Base-by-base conservation (phyloP, 1,140 invertebrate species). In the Micrasema minimum region DNA sequence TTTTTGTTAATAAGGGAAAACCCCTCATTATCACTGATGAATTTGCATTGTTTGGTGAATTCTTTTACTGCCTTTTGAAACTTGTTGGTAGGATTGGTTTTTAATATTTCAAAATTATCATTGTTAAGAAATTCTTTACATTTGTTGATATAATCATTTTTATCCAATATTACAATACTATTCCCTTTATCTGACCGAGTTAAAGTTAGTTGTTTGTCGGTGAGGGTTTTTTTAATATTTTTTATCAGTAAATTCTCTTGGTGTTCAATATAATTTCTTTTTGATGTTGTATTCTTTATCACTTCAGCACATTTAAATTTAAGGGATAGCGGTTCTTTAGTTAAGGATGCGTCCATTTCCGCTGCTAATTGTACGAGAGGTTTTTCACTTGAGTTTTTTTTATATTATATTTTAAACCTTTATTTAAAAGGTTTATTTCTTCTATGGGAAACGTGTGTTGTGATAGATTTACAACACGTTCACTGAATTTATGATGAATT, bases 81-180 rank as follows among this genome's bases (percentile, higher is more conserved):
- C 14, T 43, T 43, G 10, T 11, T 16, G 14, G 41, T 43, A n/a
- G 41, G 41, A 16, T 43, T 43, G 10, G 41, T 43, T 43, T 43
- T 43, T n/a, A 43, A 43, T n/a, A 43, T 43, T 43, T 43, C 11
- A 16, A 43, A 43, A 16, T 43, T 16, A 43, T 43, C 41, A 43
- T 43, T 43, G 14, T 43, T 43, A 43, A 43, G 41, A 43, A 43
- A 43, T 43, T 43, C 41, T 11, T 43, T 43, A 43, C 41, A 43
- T 43, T 43, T 43, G 14, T 43, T 12, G 10, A 43, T n/a, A 43
- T 43, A 43, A 43, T 43, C 10, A 16, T 11, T 43, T 43, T 43
- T 43, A 43, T 43, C 11, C 14, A 43, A 16, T 11, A 43, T 43
- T 43, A 43, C 41, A 43, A 43, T 43, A 43, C 41, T 43, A 16